Conservation (phyloP, 2,888 invertebrate species). For the Polylopha cassiicola region DNA sequence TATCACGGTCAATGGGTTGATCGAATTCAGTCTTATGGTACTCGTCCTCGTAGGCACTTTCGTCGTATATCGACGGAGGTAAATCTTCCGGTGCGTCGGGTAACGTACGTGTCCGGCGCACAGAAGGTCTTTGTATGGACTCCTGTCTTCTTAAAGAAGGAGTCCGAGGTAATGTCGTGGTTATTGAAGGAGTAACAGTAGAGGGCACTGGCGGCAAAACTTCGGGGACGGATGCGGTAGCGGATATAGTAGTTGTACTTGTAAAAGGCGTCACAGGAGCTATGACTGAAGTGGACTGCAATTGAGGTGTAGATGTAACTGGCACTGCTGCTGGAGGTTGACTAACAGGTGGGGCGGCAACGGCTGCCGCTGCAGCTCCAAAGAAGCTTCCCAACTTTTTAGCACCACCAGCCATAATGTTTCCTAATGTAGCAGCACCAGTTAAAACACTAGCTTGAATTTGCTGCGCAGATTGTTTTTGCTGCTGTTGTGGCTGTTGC, state of each 20-base stretch:
- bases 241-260: slow-evolving; percentile 49
- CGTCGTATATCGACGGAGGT: slow-evolving; percentile 61
- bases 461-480: slow-evolving; percentile 59
- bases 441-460: slow-evolving; percentile 63
- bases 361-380: slow-evolving; percentile 70
- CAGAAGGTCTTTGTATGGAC: slow-evolving; percentile 70
- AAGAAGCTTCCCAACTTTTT: slow-evolving; percentile 71
- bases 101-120: slow-evolving; percentile 66
- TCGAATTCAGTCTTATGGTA: slow-evolving; percentile 74
- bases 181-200: slow-evolving; percentile 52
- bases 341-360: slow-evolving; percentile 49
- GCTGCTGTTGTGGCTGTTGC: slow-evolving; percentile 52
- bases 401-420: slow-evolving; percentile 70
- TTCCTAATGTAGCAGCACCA: slow-evolving; percentile 70
- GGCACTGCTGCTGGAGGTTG: slow-evolving; percentile 40
- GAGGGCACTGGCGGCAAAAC: slow-evolving; percentile 53
- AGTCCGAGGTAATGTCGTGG: slow-evolving; percentile 58
- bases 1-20: slow-evolving; percentile 61
- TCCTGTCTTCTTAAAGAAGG: slow-evolving; percentile 69
- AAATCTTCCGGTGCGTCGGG: slow-evolving; percentile 71
- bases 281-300: slow-evolving; percentile 44
- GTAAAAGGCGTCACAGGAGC: slow-evolving; percentile 55
- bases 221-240: slow-evolving; percentile 65
- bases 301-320: slow-evolving; percentile 37
- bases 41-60: slow-evolving; percentile 76